Base-by-base conservation (phyloP, 2,797 vertebrate species). In the Rhinoraja longicauda region DNA sequence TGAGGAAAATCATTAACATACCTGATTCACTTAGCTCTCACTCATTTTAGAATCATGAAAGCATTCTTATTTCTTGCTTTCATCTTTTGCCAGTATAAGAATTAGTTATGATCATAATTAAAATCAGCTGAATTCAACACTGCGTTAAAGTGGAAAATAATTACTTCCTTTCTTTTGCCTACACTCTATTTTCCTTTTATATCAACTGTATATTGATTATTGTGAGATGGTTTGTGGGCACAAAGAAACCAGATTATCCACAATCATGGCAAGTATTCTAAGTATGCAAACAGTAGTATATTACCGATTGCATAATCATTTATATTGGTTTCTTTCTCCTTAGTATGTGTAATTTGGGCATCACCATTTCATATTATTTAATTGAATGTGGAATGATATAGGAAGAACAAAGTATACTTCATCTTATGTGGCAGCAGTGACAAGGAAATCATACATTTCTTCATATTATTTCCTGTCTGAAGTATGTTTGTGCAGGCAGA, bases 51-150 rank as follows among this genome's bases (percentile, higher is more conserved):
- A 92, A 92, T 75, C 90, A 92, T n/a, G 70, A 75, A 92, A 75
- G 26, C 39, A 92, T 92, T 75, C 72, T 57, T 53, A 29, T 86
- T 75, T 75, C 93, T 76, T 93, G 82, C 93, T 93, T 93, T 88
- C 64, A 67, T n/a, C 88, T 73, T 90, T 93, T 88, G 93, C 93
- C 93, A 93, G 72, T 53, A 36, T 84, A 86, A 93, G 93, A 88
- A 93, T 93, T 93, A 93, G 72, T 84, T 64, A 86, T 21, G 88
- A 78, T 91, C 26, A 53, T 93, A 93, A 93, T 93, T 93, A 93
- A 93, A 88, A 91, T 78, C 93, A 94, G 91, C 53, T 93, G 72
- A 94, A 93, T 75, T 88, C 90, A 57, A 13, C 45, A 75, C 1
- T 57, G 24, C 45, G 75, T 92, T 92, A 75, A 90, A 39, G 72